A percentile compares a stretch with the other conserved stretches of the same genome.
phyloP scores from a whole-genome alignment of 2,113 vertebrate species.

The Apaloderma vittatum region DNA sequence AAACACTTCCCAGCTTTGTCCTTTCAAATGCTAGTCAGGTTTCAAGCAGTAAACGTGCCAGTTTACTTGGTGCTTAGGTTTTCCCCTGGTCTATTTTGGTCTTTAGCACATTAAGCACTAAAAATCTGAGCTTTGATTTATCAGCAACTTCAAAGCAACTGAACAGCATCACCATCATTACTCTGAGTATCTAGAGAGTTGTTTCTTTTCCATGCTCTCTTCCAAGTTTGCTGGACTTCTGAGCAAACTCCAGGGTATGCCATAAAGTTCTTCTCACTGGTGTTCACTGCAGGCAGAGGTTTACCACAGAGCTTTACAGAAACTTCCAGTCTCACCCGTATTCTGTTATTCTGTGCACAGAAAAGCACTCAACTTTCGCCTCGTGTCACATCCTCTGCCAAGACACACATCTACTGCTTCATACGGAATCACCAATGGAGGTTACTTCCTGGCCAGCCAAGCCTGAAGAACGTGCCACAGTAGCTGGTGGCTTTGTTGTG shows the following conservation, averaged over 20 bases:
- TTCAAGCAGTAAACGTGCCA: background rate
- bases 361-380: background rate
- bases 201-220: background rate
- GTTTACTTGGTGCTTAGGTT: background rate
- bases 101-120: background rate
- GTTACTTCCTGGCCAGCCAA: background rate
- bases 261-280: background rate
- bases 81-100: background rate
- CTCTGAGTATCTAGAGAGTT: background rate
- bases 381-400: background rate
- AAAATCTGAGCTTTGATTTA: background rate
- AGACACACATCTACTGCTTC: background rate
- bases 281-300: background rate
- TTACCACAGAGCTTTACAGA: fast-evolving
- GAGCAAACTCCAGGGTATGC: background rate
- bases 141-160: background rate
- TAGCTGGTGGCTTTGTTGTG: background rate
- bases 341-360: background rate
- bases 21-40: background rate
- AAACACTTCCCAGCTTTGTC: background rate
- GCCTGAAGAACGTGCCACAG: background rate
- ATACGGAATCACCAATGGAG: background rate
- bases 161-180: background rate
- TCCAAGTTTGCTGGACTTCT: background rate
- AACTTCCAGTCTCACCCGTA: background rate